Conservation (phyloP, 2,888 invertebrate species). For the Eutolmus rufibarbis region DNA sequence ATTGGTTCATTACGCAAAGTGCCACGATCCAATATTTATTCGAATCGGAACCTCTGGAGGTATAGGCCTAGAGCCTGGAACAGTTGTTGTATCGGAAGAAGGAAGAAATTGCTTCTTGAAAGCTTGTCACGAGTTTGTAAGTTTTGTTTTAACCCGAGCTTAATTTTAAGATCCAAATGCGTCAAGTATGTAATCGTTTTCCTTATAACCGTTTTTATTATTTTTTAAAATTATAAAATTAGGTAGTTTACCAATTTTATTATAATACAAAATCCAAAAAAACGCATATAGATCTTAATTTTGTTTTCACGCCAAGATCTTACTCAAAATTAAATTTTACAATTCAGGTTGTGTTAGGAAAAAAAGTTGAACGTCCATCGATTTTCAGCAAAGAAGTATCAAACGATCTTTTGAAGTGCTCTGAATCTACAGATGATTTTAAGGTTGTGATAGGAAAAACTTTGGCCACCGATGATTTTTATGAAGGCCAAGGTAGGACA, state of each 20-base stretch:
- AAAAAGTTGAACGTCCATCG: constrained; percentile 79
- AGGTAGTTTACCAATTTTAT: too few species aligned
- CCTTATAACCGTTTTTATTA: too few species aligned
- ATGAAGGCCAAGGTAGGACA: constrained; percentile 79
- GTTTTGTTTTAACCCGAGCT: constrained; percentile 52
- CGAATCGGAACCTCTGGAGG: constrained; percentile 94
- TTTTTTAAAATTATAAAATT: too few species aligned
- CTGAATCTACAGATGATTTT: constrained; percentile 63
- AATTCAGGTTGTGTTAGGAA: constrained; percentile 80
- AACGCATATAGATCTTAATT: not conserved
- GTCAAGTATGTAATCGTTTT: too few species aligned
- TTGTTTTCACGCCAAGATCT: not conserved
- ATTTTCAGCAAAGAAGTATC: constrained; percentile 78
- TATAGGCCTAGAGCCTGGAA: constrained; percentile 87
- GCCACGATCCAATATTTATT: constrained; percentile 86
- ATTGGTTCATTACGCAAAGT: constrained; percentile 89
- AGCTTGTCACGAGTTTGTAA: constrained; percentile 82
- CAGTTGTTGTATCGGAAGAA: constrained; percentile 89
- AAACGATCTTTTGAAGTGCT: constrained; percentile 50
- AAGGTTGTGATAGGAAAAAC: constrained; percentile 72
- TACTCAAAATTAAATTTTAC: not conserved
- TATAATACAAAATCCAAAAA: too few species aligned
- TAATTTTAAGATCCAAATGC: not conserved
- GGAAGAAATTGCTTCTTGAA: constrained; percentile 87
- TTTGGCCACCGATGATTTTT: constrained; percentile 81